Base-by-base conservation (phyloP, 2,113 vertebrate species). In the Pituophis catenifer region DNA sequence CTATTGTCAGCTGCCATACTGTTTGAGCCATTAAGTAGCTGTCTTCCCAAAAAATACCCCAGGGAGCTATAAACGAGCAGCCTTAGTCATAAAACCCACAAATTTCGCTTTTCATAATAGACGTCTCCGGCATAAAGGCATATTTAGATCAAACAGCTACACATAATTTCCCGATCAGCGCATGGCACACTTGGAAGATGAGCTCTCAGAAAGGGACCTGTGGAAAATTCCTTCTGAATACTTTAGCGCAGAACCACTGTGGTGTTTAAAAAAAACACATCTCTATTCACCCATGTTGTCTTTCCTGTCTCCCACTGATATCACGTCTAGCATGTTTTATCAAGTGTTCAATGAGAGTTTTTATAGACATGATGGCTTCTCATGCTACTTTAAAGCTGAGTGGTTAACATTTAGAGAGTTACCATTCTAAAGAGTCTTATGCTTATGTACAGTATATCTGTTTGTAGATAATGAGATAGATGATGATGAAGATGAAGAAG, bases 21-120 rank as follows among this genome's bases (percentile, higher is more conserved):
- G 94, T 95, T 96, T 97, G 97, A 96, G 95, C 95, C 96, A 95
- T 92, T 96, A 96, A 96, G 94, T 95, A 94, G 97, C 96, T 52
- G 55, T 90, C 93, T 96, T 89, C 94, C 92, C 95, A 96, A 94
- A 96, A 55, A 91, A 92, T 95, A 93, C 96, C 95, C 95, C 23
- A 23, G 96, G 94, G 96, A 97, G 93, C 92, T 91, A 87, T 95
- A 94, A 95, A 93, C 90, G 93, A 96, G 94, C 93, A 93, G 88
- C 62, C 91, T 89, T 94, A 95, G 92, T 95, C 95, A 95, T 94
- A 93, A 91, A 94, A 93, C 93, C 94, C 94, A 93, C 93, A 81
- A 92, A 59, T 95, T 96, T 95, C 95, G 89, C 94, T 95, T 92
- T 95, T 93, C 95, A 95, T 94, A 93, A 95, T 75, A 94, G 33